phyloP scores from a whole-genome alignment of 1,140 invertebrate species.

The Chionoecetes opilio region DNA sequence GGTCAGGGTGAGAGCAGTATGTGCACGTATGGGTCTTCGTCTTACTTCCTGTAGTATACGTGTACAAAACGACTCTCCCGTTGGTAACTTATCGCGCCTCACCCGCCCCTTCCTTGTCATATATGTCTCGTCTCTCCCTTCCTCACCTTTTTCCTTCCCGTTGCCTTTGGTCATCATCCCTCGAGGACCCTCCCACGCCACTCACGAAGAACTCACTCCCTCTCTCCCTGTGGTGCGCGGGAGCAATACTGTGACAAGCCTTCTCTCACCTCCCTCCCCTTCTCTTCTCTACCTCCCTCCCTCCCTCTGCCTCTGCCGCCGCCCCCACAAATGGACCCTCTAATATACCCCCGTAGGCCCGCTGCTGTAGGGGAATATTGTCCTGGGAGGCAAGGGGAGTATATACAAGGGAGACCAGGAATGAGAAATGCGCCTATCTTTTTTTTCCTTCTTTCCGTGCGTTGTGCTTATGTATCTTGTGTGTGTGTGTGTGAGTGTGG shows the following conservation, averaged over 20 bases:
- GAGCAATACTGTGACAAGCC: not conserved
- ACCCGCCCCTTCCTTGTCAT: not conserved
- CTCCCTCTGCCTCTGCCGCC: not conserved
- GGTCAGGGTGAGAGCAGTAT: not conserved
- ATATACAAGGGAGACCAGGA: not conserved
- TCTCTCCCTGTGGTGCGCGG: not conserved
- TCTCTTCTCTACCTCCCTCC: not conserved
- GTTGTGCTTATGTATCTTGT: not conserved
- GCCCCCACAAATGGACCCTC: conserved; percentile 14
- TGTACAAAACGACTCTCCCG: not conserved
- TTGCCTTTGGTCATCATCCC: not conserved
- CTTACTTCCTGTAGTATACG: not conserved
- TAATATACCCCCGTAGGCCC: conserved; percentile 5
- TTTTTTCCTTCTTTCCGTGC: not conserved
- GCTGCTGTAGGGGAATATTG: not conserved
- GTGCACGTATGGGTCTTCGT: not conserved
- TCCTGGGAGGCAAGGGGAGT: not conserved
- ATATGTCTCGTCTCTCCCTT: not conserved
- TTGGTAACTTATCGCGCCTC: not conserved
- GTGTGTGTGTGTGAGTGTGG: not conserved
- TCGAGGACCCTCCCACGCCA: not conserved
- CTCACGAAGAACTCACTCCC: no score
- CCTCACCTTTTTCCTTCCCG: not conserved
- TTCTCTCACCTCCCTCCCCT: not conserved
- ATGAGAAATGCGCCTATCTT: not conserved